Percentiles rank a stretch among this genome's conserved stretches.
Evolutionary conservation across 2,797 vertebrate genomes (phyloP).

Genomic region (Enteromius argenteus): DNA sequence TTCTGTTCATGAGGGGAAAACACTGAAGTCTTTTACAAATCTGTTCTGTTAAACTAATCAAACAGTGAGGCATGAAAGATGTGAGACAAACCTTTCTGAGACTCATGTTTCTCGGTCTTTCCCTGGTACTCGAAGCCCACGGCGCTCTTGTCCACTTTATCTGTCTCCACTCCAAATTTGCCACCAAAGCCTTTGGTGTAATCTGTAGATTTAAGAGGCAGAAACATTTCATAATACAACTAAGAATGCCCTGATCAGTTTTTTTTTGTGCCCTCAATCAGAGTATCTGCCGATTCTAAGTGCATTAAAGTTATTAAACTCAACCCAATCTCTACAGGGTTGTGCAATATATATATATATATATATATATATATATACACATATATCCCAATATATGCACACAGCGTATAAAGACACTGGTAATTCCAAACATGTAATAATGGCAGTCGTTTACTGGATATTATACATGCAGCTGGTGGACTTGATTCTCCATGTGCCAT

Average conservation of each 20-base stretch:
- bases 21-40: background rate
- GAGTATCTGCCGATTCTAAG: background rate
- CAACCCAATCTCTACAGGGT: too few species aligned
- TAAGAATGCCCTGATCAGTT: background rate
- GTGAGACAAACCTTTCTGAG: conserved; percentile 78
- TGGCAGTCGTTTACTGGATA: too few species aligned
- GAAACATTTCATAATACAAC: background rate
- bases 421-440: too few species aligned
- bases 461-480: too few species aligned
- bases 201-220: conserved; percentile 73
- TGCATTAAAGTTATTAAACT: background rate
- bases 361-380: too few species aligned
- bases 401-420: too few species aligned
- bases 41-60: background rate
- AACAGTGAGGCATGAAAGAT: background rate
- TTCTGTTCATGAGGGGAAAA: background rate
- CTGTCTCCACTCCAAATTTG: conserved; percentile 89
- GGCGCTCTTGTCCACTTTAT: conserved; percentile 90
- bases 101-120: conserved; percentile 87
- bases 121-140: conserved; percentile 95
- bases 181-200: conserved; percentile 95
- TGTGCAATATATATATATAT: too few species aligned
- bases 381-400: too few species aligned
- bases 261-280: background rate
- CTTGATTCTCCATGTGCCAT: too few species aligned